Base-by-base conservation (phyloP, 2,888 invertebrate species). In the Elegia similella region DNA sequence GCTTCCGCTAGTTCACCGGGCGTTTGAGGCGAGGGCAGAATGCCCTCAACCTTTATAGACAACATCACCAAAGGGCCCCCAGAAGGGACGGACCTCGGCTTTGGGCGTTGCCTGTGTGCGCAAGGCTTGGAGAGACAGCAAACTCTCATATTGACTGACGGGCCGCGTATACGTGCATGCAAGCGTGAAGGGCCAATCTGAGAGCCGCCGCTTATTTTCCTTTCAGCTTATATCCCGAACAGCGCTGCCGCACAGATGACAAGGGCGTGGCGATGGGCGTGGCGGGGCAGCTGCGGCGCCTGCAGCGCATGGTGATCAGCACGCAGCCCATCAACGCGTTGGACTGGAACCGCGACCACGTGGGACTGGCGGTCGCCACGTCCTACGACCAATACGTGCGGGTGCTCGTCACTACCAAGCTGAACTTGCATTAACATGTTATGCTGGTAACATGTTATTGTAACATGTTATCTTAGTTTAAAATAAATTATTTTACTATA, bases 281-380 rank as follows among this genome's bases (percentile, higher is more conserved):
- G 0, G 83, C 95, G 1, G 98, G 98, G 0, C 94, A 92, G 34
- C 76, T 98, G 29, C 89, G 93, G 30, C 92, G 96, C 56, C 82
- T 98, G 7, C 97, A 98, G 80, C 97, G 97, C 59, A 94, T 94
- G 69, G 94, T 95, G 0, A 73, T 98, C 56, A 96, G 98, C 15
- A 93, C 95, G 6, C 98, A 99, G 78, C 98, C 98, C 0, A 94
- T 99, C 62, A 95, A 95, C 74, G 94, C 96, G 8, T 95, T 97
- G 66, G 97, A 98, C 76, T 99, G 98, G 98, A 97, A 96, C 83
- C 93, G 95, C 0, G 98, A 98, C 78, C 98, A 98, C 78, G 86
- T 94, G 47, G 98, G 98, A 0, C 90, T 99, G 2, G 96, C 96
- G 6, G 95, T 98, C 1, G 96, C 97, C 74, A 96, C 97, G 1